Base-by-base conservation (phyloP, 2,797 vertebrate genomes). In the Eulemur mongoz region DNA sequence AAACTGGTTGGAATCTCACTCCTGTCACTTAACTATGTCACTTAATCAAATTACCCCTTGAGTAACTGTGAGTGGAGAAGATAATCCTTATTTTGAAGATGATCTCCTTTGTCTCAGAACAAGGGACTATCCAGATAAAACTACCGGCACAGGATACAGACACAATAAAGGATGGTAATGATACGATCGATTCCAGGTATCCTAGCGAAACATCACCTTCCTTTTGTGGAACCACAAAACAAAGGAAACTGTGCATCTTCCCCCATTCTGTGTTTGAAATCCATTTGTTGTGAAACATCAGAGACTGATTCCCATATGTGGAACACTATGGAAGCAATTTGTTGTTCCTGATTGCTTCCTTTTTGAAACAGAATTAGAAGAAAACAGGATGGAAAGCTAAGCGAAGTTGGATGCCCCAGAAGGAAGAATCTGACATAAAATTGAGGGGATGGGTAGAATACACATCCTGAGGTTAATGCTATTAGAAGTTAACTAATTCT, bases 401-500 rank as follows among this genome's bases (percentile, higher is more conserved):
- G 43, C 27, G 20, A 88, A 43, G 52, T 63, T 54, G 59, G 50
- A 67, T 32, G 61, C 25, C 25, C n/a, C 48, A 7, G 52, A 94
- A 96, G 78, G 75, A 92, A 61, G 43, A 72, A 69, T 76, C 43
- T 80, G 80, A 96, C 94, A 61, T 94, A 73, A 95, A 54, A 94
- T 32, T 48, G 79, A 81, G 14, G 23, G 78, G 22, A 27, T 94
- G 76, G 92, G 61, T 22, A 52, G 70, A 38, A 80, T 5, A 82
- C 23, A 54, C 22, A 92, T 89, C 67, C 67, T 27, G 50, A 96
- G 15, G 35, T 89, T 89, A 90, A 93, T 48, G 11, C 40, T 85
- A n/a, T 57, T 85, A 89, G 81, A 72, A 97, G 82, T 0, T 88
- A 96, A 90, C 25, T 82, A 78, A 96, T 92, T 95, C 89, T 96